Percentiles rank a stretch among this genome's conserved stretches.
phyloP scores from a whole-genome alignment of 2,113 vertebrate genomes.

The Felis chaus region DNA sequence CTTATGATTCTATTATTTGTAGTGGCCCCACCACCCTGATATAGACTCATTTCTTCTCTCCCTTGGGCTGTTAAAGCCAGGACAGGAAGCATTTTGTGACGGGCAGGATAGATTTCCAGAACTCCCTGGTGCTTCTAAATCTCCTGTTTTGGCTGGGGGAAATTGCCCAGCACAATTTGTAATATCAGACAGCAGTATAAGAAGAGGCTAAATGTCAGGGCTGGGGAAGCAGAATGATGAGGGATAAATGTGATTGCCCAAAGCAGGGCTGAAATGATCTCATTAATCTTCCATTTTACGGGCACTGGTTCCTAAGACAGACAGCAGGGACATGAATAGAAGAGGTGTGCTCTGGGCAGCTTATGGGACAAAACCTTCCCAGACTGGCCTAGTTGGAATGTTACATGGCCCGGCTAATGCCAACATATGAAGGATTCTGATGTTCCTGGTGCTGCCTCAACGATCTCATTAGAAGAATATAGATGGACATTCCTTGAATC shows the following conservation, averaged over 20 bases:
- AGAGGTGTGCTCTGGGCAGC: constrained; percentile 26
- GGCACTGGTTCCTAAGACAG: constrained; percentile 70
- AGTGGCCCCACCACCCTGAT: not conserved
- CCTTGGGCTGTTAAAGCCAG: constrained; percentile 41
- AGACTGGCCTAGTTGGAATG: not conserved
- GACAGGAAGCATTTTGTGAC: constrained; percentile 45
- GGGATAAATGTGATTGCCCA: constrained; percentile 57
- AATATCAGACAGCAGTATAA: constrained; percentile 71
- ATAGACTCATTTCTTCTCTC: constrained; percentile 44
- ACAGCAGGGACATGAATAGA: constrained; percentile 57
- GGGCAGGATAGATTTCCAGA: constrained; percentile 61
- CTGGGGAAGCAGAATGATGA: constrained; percentile 59
- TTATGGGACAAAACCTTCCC: not conserved
- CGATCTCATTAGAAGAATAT: not conserved
- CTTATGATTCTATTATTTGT: constrained; percentile 31
- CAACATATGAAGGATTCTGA: not conserved
- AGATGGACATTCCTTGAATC: not conserved
- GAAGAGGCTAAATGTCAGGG: constrained; percentile 72
- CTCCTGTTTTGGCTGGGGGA: constrained; percentile 50
- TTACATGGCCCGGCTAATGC: not conserved
- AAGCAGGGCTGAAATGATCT: constrained; percentile 60
- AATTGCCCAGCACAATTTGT: constrained; percentile 60
- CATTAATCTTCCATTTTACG: constrained; percentile 79
- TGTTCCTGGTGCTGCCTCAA: not conserved
- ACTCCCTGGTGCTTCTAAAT: constrained; percentile 64